Evolutionary conservation across 2,113 vertebrate genomes (phyloP), one percentile per base, ranked within the genome.

Genomic region (Calyptomena viridis): DNA sequence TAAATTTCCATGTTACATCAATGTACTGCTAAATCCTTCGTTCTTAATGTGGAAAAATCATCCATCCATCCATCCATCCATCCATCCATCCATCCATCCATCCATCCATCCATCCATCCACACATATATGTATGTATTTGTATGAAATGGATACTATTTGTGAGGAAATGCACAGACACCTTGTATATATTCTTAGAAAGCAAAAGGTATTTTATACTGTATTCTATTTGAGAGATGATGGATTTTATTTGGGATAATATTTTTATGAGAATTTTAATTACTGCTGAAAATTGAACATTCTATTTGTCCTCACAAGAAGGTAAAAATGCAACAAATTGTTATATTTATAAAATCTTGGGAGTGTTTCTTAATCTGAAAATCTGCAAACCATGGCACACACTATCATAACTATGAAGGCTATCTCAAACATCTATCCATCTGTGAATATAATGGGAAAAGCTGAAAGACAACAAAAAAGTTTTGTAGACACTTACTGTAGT

Each of bases 81-180:
- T 16, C 9, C 12, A 14, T 15, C 52, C 55, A 56, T 56, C 55
- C 31, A 55, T 55, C 28, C 28, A 30, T 53, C 52, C 52, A 30
- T 25, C 23, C 37, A 33, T 44, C 11, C 17, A 2, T 23, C 16
- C n/a, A 37, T 28, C 28, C 6, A 40, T 14, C 6, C 11, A 16
- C 14, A n/a, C 7, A 16, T 35, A 2, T 16, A 37, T 0, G 0
- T 21, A 10, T 27, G 4, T 33, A 39, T n/a, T n/a, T 53, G 14
- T 31, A 27, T 28, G 19, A 5, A n/a, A 9, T 39, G 8, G 44
- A 25, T 22, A 50, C 16, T 56, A 23, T 64, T 88, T 62, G 13
- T 72, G 35, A 8, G 8, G 15, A 76, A 76, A 62, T n/a, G 7
- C 11, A 13, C 4, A 3, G 2, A 11, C 11, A 84, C 3, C 18